Percentiles rank a stretch among this genome's conserved stretches.
Evolutionary conservation across 2,113 vertebrate species (phyloP).

Genomic region (Takifugu bimaculatus): DNA sequence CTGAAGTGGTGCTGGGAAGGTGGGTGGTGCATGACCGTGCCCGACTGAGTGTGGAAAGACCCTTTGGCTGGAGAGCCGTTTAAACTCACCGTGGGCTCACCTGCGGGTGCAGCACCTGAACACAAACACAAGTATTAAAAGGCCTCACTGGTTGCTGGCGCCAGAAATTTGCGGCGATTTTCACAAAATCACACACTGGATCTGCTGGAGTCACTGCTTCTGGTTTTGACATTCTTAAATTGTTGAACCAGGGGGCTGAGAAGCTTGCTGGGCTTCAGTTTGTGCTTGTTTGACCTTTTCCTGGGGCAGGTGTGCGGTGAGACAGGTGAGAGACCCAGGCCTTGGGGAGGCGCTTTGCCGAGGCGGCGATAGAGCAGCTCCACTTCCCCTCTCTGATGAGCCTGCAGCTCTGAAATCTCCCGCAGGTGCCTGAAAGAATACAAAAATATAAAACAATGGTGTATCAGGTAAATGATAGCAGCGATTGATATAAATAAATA

Average conservation of each 20-base stretch:
- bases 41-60: slow-evolving; percentile 45
- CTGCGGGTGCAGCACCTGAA: slow-evolving; percentile 44
- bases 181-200: no score
- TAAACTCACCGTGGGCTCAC: slow-evolving; percentile 66
- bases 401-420: slow-evolving; percentile 95
- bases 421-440: slow-evolving; percentile 82
- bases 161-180: no score
- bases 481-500: no score
- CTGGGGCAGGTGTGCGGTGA: slow-evolving; percentile 83
- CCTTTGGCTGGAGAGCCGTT: slow-evolving; percentile 74
- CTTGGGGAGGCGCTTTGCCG: slow-evolving; percentile 88
- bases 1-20: slow-evolving; percentile 68
- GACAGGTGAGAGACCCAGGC: slow-evolving; percentile 82
- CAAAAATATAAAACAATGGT: not conserved
- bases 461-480: no score
- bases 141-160: no score
- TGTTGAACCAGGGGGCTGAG: no score
- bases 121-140: no score
- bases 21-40: slow-evolving; percentile 60
- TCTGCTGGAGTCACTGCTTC: no score
- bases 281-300: slow-evolving; percentile 87
- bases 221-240: no score
- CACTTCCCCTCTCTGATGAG: slow-evolving; percentile 90
- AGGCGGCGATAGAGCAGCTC: slow-evolving; percentile 86
- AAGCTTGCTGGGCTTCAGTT: no score